Evolutionary conservation across 2,797 vertebrate genomes (phyloP), one percentile per base, ranked within the genome.

Genomic region (Spatula versicolor): DNA sequence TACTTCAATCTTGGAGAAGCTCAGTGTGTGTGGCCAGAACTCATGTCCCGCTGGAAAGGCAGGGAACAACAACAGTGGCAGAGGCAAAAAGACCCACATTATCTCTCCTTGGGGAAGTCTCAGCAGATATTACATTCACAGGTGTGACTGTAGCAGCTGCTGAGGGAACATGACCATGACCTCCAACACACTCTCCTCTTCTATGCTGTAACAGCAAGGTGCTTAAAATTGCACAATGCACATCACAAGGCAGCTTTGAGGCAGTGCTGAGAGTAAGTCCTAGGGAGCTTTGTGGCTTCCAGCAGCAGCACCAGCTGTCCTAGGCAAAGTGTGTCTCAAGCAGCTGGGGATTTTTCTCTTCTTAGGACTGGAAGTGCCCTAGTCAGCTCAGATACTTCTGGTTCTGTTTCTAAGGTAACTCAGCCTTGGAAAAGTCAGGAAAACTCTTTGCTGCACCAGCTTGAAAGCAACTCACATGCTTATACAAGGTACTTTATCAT

Each of bases 231-330:
- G 86, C 45, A 81, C 62, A 45, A 91, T 3, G 58, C 82, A 83
- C 75, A 91, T 76, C 62, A 86, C 63, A 76, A 7, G 50, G 83
- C 28, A 93, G 63, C 50, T 86, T 78, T 79, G 77, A 68, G 74
- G 80, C 33, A 95, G 58, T 66, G 46, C 43, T 73, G 74, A 91
- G 79, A 86, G 92, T 33, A 78, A 88, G 68, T 33, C 68, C 66
- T 62, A 87, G 76, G 45, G 25, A 80, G 54, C 30, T 37, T 58
- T 19, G 37, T 76, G 37, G 54, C 58, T 86, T 87, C 50, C 54
- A 77, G 83, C 31, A 88, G 14, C n/a, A 83, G 37, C 15, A 22
- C 31, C 18, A 50, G 58, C 25, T 56, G 31, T 43, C 18, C 2
- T 10, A 88, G 1, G 12, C 23, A 88, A 90, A 83, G 25, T 0